Conservation (phyloP, 2,888 invertebrate genomes). For the Pachydiplax longipennis region DNA sequence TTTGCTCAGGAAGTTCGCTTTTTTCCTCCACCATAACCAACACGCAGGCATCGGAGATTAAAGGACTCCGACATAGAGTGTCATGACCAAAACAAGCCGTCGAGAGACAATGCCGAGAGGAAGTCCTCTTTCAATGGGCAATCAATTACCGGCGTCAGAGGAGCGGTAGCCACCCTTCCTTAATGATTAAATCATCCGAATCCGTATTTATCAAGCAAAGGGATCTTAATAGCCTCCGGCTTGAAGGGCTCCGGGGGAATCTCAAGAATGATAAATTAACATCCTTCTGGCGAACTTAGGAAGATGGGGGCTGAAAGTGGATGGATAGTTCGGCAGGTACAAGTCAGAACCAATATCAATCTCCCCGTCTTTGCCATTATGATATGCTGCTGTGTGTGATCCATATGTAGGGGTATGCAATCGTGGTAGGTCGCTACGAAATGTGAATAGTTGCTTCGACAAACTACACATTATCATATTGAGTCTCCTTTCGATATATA, state of each 20-base stretch:
- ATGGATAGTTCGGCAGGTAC: background rate
- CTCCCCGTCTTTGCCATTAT: background rate
- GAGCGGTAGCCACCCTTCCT: background rate
- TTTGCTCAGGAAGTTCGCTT: too few species aligned
- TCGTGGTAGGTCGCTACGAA: too few species aligned
- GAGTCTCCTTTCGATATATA: too few species aligned
- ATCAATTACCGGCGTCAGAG: background rate
- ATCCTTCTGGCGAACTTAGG: background rate
- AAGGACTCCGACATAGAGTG: background rate
- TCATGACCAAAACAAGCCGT: background rate
- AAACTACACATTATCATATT: too few species aligned
- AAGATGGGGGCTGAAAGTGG: background rate
- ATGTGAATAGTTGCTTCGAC: too few species aligned
- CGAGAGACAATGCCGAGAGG: constrained; percentile 51
- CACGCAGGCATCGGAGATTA: background rate
- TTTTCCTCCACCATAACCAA: background rate
- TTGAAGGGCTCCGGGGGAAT: background rate
- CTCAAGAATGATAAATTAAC: background rate
- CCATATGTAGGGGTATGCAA: too few species aligned
- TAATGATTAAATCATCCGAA: background rate
- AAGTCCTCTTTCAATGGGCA: background rate
- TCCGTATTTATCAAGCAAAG: background rate
- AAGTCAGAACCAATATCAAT: background rate
- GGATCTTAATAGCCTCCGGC: background rate
- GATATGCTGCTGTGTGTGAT: too few species aligned